These are phyloP conservation scores for Eulemur albifrons DNA, from an alignment of 2,797 vertebrate genomes.

Conservation along the genomic window DNA sequence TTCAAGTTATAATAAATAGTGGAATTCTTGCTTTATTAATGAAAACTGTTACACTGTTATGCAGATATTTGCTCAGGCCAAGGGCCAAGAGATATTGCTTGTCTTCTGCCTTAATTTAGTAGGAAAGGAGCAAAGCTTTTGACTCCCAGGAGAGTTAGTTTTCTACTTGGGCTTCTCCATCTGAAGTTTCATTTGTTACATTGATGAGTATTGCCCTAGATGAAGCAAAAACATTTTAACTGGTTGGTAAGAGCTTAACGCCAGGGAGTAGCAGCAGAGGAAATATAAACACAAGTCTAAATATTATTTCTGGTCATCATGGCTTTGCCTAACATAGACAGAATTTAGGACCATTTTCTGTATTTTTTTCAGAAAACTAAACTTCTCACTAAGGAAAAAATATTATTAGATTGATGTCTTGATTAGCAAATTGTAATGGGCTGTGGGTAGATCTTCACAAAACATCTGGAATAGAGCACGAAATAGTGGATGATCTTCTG, in stretches of 20 bases:
- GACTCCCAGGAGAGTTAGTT: not conserved
- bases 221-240: not conserved
- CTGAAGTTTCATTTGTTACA: not conserved
- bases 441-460: not conserved
- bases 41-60: not conserved
- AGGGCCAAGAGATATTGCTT: not conserved
- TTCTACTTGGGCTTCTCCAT: not conserved
- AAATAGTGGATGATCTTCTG: not conserved
- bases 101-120: not conserved
- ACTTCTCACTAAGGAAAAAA: not conserved
- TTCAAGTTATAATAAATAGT: not conserved
- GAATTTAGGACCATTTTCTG: not conserved
- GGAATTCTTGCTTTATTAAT: not conserved
- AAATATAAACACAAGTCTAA: not conserved
- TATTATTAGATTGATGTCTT: not conserved
- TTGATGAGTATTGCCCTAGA: not conserved
- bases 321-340: not conserved
- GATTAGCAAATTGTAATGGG: not conserved
- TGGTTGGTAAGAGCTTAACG: not conserved
- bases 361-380: not conserved
- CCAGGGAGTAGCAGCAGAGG: not conserved
- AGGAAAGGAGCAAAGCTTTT: not conserved
- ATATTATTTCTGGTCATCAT: not conserved
- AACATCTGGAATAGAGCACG: not conserved
- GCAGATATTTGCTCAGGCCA: not conserved